phyloP scores from a whole-genome alignment of 2,797 vertebrate species.

The Enteromius fasciolatus region DNA sequence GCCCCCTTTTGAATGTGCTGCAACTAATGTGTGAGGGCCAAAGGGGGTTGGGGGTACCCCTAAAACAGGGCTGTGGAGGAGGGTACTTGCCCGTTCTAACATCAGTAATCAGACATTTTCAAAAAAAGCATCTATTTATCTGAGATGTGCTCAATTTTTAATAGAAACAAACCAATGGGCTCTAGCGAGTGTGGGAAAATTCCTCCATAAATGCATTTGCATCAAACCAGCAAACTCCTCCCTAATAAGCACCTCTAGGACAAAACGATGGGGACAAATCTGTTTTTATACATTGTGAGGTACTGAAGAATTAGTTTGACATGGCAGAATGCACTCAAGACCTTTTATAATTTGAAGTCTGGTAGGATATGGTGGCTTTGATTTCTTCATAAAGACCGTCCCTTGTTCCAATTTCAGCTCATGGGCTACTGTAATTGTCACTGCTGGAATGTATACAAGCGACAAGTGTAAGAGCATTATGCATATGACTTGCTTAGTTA shows the following conservation, averaged over 20 bases:
- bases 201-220: conserved; percentile 65
- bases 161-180: conserved; percentile 70
- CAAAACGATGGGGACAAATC: conserved; percentile 69
- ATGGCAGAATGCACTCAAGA: conserved; percentile 43
- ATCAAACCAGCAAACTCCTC: conserved; percentile 67
- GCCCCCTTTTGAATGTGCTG: conserved; percentile 94
- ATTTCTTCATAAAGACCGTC: conserved; percentile 45
- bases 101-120: conserved; percentile 75
- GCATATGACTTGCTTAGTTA: background rate
- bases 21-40: conserved; percentile 85
- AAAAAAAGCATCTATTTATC: conserved; percentile 67
- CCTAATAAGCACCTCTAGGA: conserved; percentile 68
- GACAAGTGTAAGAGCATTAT: background rate
- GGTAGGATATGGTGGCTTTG: conserved; percentile 52
- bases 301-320: conserved; percentile 65
- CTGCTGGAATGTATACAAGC: background rate
- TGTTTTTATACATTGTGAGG: conserved; percentile 67
- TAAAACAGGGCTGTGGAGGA: conserved; percentile 77
- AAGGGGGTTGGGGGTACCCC: conserved; percentile 73
- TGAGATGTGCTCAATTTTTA: conserved; percentile 68
- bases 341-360: conserved; percentile 60
- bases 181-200: conserved; percentile 73
- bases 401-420: conserved; percentile 11
- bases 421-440: background rate
- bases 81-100: conserved; percentile 70